phyloP scores from a whole-genome alignment of 2,888 invertebrate genomes.

The Polydrusus cervinus region DNA sequence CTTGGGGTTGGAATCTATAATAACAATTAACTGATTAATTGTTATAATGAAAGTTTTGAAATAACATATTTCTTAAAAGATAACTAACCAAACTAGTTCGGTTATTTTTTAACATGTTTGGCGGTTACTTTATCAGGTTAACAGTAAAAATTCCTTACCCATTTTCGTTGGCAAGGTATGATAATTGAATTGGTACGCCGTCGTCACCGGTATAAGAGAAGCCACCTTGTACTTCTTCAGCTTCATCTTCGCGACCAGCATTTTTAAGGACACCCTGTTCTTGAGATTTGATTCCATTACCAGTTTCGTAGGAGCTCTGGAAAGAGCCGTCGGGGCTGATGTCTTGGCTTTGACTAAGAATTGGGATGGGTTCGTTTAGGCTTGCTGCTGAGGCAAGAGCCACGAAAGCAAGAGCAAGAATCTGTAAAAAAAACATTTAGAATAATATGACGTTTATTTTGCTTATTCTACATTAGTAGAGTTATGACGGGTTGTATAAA shows the following conservation, averaged over 20 bases:
- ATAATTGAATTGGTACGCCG: slow-evolving; percentile 56
- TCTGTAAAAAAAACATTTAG: slow-evolving; percentile 54
- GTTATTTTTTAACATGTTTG: too few relatives aligned
- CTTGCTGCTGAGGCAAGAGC: slow-evolving; percentile 61
- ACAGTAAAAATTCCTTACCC: too few relatives aligned
- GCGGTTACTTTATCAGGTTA: too few relatives aligned
- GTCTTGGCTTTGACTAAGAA: slow-evolving; percentile 66
- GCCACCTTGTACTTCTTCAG: slow-evolving; percentile 59
- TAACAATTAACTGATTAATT: neutral
- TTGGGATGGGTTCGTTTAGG: slow-evolving; percentile 59
- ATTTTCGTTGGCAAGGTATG: slow-evolving; percentile 57
- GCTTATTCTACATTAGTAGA: too few relatives aligned
- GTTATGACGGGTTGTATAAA: too few relatives aligned
- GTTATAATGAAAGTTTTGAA: too few relatives aligned
- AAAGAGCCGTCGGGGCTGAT: slow-evolving; percentile 72
- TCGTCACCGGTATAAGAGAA: slow-evolving; percentile 60
- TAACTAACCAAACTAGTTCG: too few relatives aligned
- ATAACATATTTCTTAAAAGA: too few relatives aligned
- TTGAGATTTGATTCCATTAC: slow-evolving; percentile 71
- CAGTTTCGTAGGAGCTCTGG: slow-evolving; percentile 72
- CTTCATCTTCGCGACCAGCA: slow-evolving; percentile 63
- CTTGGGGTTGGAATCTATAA: slow-evolving; percentile 66
- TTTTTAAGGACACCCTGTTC: slow-evolving; percentile 68
- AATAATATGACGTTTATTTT: neutral
- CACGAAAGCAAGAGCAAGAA: slow-evolving; percentile 59